Evolutionary conservation across 2,888 invertebrate genomes (phyloP).

Genomic region (Aphodius granarius): DNA sequence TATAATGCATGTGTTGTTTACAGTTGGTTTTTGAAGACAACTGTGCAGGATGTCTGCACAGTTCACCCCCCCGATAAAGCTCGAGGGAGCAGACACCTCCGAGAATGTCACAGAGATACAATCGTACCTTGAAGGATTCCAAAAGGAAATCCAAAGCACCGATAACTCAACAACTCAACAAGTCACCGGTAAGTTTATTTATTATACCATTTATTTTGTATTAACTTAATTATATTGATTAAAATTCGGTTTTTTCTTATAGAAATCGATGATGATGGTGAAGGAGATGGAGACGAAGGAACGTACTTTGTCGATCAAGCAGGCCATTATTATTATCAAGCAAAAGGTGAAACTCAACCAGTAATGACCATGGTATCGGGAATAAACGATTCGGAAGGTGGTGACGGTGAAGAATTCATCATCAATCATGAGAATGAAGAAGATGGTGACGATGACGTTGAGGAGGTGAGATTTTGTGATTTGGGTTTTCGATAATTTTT

Average conservation of each 20-base stretch:
- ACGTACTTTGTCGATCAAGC: conserved; percentile 82
- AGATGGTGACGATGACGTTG: conserved; percentile 46
- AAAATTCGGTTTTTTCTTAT: background rate
- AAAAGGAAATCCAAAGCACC: conserved; percentile 73
- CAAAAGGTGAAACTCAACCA: conserved; percentile 64
- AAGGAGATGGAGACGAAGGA: conserved; percentile 62
- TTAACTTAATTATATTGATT: conserved; percentile 1
- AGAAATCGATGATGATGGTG: conserved; percentile 44
- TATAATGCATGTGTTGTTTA: background rate
- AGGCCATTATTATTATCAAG: conserved; percentile 82
- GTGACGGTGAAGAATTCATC: conserved; percentile 56
- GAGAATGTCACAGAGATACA: conserved; percentile 71
- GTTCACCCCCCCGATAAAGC: conserved; percentile 50
- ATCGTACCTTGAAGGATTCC: conserved; percentile 78
- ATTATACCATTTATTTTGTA: background rate
- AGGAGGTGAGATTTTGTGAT: conserved; percentile 38
- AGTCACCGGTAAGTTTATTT: conserved; percentile 51
- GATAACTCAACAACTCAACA: conserved; percentile 52
- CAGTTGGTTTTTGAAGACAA: conserved; percentile 3
- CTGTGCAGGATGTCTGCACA: conserved; percentile 49
- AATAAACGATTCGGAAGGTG: conserved; percentile 50
- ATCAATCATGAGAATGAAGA: conserved; percentile 56
- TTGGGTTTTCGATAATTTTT: background rate
- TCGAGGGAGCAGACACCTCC: conserved; percentile 53
- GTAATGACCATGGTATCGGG: conserved; percentile 65